Conservation (phyloP, 2,888 invertebrate genomes). For the Opisthograptis luteolata region DNA sequence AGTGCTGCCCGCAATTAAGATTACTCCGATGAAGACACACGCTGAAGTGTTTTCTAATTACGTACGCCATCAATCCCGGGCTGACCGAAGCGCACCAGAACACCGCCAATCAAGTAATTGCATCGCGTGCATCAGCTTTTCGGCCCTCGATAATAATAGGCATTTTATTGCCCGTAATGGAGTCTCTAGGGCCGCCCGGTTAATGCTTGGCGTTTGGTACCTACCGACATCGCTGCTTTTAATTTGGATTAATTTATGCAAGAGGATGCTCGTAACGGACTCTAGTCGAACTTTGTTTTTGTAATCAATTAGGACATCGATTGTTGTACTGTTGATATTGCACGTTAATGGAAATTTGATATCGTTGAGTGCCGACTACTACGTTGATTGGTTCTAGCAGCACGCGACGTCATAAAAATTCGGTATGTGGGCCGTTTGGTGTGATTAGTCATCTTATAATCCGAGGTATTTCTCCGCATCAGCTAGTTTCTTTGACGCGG, state of each 20-base stretch:
- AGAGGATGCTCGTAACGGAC: constrained; percentile 56
- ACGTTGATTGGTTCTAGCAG: constrained; percentile 69
- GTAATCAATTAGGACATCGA: constrained; percentile 73
- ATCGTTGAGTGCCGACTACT: constrained; percentile 71
- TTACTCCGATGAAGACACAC: constrained; percentile 80
- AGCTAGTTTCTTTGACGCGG: constrained; percentile 73
- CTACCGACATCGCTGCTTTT: constrained; percentile 68
- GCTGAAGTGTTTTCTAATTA: constrained; percentile 85
- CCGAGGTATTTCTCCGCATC: constrained; percentile 66
- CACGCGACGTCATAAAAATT: constrained; percentile 62
- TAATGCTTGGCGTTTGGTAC: constrained; percentile 73
- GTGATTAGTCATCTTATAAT: constrained; percentile 74
- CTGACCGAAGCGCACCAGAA: constrained; percentile 72
- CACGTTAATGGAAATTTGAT: constrained; percentile 67
- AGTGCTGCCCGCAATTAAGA: constrained; percentile 82
- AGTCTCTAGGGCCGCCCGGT: constrained; percentile 81
- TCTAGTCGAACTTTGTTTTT: constrained; percentile 56
- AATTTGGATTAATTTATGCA: constrained; percentile 80
- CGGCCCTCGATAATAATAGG: constrained; percentile 84
- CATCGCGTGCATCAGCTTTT: constrained; percentile 84
- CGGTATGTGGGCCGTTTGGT: constrained; percentile 35
- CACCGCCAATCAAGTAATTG: constrained; percentile 84
- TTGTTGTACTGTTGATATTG: constrained; percentile 51
- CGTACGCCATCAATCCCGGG: constrained; percentile 81
- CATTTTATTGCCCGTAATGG: constrained; percentile 83